phyloP scores from a whole-genome alignment of 2,113 vertebrate genomes.

The Cryptomyrus ogoouensis region DNA sequence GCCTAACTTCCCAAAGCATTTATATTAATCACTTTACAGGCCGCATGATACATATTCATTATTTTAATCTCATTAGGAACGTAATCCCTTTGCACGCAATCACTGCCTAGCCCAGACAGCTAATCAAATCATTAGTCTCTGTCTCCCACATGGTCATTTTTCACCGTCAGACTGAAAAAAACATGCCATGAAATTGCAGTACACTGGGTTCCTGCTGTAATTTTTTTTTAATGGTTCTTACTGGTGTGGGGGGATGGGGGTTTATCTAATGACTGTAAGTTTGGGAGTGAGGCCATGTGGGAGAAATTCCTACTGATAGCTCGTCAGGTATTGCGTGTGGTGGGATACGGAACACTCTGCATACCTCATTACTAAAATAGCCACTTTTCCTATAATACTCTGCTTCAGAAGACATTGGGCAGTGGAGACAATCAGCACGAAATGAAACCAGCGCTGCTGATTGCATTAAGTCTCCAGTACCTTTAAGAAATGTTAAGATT shows the following conservation, averaged over 20 bases:
- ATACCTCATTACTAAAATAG: neutral
- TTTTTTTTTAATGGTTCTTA: neutral
- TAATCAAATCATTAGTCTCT: slow-evolving; percentile 39
- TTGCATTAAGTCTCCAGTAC: neutral
- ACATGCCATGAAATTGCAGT: slow-evolving; percentile 6
- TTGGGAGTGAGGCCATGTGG: neutral
- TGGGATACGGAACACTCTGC: neutral
- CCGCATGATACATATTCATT: slow-evolving; percentile 42
- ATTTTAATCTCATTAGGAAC: slow-evolving; percentile 36
- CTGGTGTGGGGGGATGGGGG: neutral
- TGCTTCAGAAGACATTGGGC: neutral
- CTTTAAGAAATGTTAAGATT: neutral
- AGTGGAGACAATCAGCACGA: neutral
- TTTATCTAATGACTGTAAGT: neutral
- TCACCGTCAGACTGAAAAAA: slow-evolving; percentile 13
- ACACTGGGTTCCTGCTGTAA: neutral
- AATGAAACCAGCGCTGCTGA: neutral
- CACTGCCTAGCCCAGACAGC: slow-evolving; percentile 34
- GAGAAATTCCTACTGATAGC: neutral
- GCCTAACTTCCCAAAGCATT: slow-evolving; percentile 29
- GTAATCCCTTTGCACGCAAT: slow-evolving; percentile 33
- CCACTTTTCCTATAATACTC: neutral
- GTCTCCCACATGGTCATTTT: slow-evolving; percentile 21
- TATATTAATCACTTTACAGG: slow-evolving; percentile 33
- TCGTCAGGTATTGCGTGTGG: neutral